Conservation (phyloP, 2,113 vertebrate species). For the Xyliphius kryptos region DNA sequence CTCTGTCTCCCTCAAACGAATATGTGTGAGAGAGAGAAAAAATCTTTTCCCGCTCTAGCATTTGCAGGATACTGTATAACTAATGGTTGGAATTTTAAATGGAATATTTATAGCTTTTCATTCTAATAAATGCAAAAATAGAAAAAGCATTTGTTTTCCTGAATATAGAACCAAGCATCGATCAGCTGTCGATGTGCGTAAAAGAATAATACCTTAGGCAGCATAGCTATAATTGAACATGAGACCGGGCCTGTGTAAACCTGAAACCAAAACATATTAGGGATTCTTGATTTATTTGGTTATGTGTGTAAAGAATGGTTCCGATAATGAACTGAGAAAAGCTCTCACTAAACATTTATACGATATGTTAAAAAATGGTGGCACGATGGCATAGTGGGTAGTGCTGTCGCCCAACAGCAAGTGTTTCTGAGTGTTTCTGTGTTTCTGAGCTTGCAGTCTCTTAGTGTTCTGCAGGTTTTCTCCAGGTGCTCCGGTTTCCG, state of each 20-base stretch:
- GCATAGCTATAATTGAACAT: neutral
- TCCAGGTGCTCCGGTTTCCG: no score
- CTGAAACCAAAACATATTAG: neutral
- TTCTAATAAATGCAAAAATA: neutral
- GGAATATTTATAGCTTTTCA: neutral
- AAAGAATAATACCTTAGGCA: neutral
- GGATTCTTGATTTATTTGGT: neutral
- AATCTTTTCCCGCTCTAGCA: neutral
- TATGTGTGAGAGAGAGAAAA: neutral
- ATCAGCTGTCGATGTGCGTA: neutral
- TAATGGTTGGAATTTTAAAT: neutral
- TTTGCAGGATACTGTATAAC: neutral
- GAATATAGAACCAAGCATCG: neutral
- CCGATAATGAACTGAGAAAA: neutral
- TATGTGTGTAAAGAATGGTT: neutral
- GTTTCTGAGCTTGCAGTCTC: neutral
- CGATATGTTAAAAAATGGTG: neutral
- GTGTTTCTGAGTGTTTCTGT: neutral
- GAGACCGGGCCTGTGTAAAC: neutral
- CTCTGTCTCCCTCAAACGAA: neutral
- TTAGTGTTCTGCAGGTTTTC: no score
- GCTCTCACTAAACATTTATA: neutral
- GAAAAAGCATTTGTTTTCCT: neutral
- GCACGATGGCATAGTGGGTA: no score
- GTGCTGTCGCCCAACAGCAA: no score